A percentile compares a stretch with the other conserved stretches of the same genome.
Conservation (phyloP, 1,140 invertebrate genomes). For the Caenorhabditis brenneri region DNA sequence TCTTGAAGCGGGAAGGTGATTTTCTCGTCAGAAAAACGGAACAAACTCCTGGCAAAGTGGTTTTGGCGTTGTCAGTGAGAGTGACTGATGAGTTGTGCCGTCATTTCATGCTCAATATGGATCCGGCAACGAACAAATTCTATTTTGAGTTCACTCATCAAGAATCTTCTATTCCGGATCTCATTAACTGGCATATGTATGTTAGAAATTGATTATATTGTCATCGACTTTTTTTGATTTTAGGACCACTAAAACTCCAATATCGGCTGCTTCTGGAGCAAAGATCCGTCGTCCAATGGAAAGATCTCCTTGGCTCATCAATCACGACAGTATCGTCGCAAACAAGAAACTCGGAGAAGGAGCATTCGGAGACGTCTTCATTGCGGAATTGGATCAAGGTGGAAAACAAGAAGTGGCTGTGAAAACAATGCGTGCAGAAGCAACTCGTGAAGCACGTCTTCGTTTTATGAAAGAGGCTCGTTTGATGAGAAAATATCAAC, state of each 20-base stretch:
- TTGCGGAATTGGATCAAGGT: constrained; percentile 48
- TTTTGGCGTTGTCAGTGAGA: constrained; percentile 49
- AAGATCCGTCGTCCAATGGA: constrained; percentile 56
- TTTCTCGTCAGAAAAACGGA: constrained; percentile 55
- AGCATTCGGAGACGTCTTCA: constrained; percentile 53
- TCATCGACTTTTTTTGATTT: background rate
- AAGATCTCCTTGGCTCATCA: constrained; percentile 61
- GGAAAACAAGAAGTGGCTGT: constrained; percentile 55
- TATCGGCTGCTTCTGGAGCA: constrained; percentile 40
- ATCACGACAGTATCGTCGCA: constrained; percentile 60
- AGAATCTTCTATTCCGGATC: constrained; percentile 49
- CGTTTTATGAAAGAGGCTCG: constrained; percentile 59
- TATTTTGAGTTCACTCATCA: constrained; percentile 53
- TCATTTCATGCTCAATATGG: constrained; percentile 58
- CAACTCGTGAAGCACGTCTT: constrained; percentile 53
- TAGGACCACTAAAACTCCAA: constrained; percentile 44
- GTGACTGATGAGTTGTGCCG: constrained; percentile 37
- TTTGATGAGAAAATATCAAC: constrained; percentile 56
- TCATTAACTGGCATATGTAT: constrained; percentile 55
- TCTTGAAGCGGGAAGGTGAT: constrained; percentile 57
- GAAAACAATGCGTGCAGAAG: constrained; percentile 55
- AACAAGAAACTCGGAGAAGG: constrained; percentile 64
- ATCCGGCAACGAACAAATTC: constrained; percentile 25
- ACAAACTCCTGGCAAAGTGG: constrained; percentile 45
- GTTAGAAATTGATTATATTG: background rate